Evolutionary conservation across 2,888 invertebrate species (phyloP).

Genomic region (Spialia ferax): DNA sequence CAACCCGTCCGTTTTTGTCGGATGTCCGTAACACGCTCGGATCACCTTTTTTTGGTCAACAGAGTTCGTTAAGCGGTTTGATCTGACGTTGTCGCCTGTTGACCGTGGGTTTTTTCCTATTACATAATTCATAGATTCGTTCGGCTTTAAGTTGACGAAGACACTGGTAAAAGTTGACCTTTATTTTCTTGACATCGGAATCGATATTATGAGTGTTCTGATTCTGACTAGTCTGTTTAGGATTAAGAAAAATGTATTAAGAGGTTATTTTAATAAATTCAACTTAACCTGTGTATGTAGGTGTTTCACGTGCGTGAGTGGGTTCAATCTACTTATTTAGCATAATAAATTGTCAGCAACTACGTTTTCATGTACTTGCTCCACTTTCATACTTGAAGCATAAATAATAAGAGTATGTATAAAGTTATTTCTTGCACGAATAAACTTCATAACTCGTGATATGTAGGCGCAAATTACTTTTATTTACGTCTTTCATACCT

Average conservation of each 20-base stretch:
- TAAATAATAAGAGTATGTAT: neutral
- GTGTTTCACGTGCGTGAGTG: neutral
- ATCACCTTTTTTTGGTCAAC: neutral
- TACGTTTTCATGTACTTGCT: neutral
- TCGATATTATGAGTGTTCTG: neutral
- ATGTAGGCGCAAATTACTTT: neutral
- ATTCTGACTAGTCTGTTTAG: neutral
- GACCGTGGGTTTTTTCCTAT: neutral
- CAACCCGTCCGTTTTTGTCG: slow-evolving; percentile 15
- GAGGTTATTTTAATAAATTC: neutral
- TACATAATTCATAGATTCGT: slow-evolving; percentile 1
- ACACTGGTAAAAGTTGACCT: neutral
- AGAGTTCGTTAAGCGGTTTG: slow-evolving; percentile 11
- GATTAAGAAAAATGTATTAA: neutral
- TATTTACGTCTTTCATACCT: neutral
- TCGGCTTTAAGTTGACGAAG: neutral
- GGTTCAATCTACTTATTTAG: neutral
- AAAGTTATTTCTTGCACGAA: slow-evolving; percentile 4
- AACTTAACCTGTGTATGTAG: neutral
- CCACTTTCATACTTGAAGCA: neutral
- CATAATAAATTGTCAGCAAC: neutral
- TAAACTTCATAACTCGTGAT: neutral
- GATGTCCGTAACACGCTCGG: slow-evolving; percentile 6
- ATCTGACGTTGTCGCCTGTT: neutral
- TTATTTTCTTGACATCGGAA: neutral